phyloP scores from a whole-genome alignment of 2,888 invertebrate species.

The Harpagoxenus sublaevis region DNA sequence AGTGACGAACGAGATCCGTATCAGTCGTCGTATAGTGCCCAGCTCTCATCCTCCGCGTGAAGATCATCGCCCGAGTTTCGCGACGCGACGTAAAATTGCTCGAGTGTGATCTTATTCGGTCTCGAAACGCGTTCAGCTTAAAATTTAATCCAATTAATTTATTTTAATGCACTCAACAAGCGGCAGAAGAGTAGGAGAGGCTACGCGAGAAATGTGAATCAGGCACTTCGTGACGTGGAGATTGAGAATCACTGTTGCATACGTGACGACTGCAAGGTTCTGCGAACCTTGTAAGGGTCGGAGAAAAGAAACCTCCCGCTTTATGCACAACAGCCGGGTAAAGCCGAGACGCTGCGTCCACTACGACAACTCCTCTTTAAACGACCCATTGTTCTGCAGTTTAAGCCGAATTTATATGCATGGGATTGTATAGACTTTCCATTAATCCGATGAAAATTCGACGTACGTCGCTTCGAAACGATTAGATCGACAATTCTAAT shows the following conservation, averaged over 20 bases:
- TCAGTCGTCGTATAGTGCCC: slow-evolving; percentile 22
- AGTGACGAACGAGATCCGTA: slow-evolving; percentile 38
- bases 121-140: not conserved
- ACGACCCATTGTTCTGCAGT: slow-evolving; percentile 61
- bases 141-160: not conserved
- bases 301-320: slow-evolving; percentile 68
- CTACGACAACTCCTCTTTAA: slow-evolving; percentile 49
- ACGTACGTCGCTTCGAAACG: not conserved
- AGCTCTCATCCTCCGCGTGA: slow-evolving; percentile 9
- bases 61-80: not conserved
- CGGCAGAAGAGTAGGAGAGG: too few relatives aligned
- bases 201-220: not conserved
- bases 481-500: not conserved
- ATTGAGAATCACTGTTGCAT: slow-evolving; percentile 66
- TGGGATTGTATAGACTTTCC: not conserved
- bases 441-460: slow-evolving; percentile 1
- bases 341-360: slow-evolving; percentile 33
- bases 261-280: slow-evolving; percentile 42
- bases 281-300: slow-evolving; percentile 65
- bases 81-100: not conserved
- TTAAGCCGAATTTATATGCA: slow-evolving; percentile 38
- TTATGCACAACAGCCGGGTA: slow-evolving; percentile 60
- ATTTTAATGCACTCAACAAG: not conserved
- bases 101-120: not conserved
- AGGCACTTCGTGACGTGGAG: not conserved